Evolutionary conservation across 2,113 vertebrate species (phyloP).

Genomic region (Rhabdornis inornatus): DNA sequence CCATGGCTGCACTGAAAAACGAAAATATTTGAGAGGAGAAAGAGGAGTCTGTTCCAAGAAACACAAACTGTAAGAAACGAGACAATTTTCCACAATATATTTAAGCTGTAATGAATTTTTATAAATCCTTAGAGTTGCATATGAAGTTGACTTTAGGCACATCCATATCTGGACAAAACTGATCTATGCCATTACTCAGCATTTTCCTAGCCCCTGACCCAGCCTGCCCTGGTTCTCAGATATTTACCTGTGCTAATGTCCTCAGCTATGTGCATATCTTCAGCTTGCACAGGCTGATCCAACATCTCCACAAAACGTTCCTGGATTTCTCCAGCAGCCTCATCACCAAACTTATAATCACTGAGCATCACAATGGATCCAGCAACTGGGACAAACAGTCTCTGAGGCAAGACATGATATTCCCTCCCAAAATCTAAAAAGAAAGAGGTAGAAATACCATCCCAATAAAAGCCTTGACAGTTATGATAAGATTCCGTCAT

Average conservation of each 20-base stretch:
- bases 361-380: slow-evolving; percentile 74
- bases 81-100: not conserved
- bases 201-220: not conserved
- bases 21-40: not conserved
- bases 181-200: not conserved
- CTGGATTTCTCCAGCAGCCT: slow-evolving; percentile 70
- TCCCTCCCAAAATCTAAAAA: slow-evolving; percentile 63
- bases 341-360: slow-evolving; percentile 80
- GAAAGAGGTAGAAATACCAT: not conserved
- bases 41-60: not conserved
- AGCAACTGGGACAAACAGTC: slow-evolving; percentile 74
- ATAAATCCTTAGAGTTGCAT: not conserved
- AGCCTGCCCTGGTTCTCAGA: not conserved
- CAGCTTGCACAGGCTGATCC: slow-evolving; percentile 69
- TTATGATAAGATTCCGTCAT: not conserved
- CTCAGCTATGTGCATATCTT: slow-evolving; percentile 71
- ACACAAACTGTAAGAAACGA: not conserved
- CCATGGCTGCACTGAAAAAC: not conserved
- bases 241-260: slow-evolving; percentile 73
- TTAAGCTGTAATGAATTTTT: not conserved
- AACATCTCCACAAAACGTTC: slow-evolving; percentile 77
- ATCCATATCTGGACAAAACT: not conserved
- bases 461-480: not conserved
- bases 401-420: slow-evolving; percentile 72
- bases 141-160: not conserved